phyloP scores from a whole-genome alignment of 64 coral and sea anemone species.

The Acropora yongei region DNA sequence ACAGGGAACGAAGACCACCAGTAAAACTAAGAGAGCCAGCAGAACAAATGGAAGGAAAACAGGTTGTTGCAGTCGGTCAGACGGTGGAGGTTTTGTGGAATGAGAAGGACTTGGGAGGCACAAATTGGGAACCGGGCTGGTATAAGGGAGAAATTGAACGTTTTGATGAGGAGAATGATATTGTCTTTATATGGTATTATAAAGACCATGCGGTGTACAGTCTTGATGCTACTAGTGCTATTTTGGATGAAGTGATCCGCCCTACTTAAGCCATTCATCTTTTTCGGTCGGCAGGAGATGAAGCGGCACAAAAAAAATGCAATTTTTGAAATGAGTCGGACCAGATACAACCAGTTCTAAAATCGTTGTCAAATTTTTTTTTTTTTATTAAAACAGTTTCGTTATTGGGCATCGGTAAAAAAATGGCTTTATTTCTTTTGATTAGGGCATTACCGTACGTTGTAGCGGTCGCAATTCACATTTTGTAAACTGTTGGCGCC shows the following conservation, averaged over 20 bases:
- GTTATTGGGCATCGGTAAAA: constrained; percentile 7
- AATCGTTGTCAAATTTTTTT: not conserved
- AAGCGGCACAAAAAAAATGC: constrained; percentile 2
- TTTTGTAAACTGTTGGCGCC: constrained; percentile 25
- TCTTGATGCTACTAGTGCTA: constrained; percentile 37
- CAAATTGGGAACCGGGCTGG: constrained; percentile 14
- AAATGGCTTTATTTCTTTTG: constrained; percentile 25
- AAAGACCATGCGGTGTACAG: constrained; percentile 40
- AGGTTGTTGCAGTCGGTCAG: not conserved
- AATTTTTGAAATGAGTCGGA: constrained; percentile 5
- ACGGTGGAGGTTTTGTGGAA: constrained; percentile 44
- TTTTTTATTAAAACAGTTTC: constrained; percentile 15
- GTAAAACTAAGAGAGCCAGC: constrained; percentile 14
- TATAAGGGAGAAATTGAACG: constrained; percentile 43
- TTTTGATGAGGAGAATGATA: constrained; percentile 15
- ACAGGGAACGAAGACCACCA: not conserved
- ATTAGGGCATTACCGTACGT: constrained; percentile 9
- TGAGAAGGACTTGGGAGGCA: constrained; percentile 42
- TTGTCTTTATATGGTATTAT: constrained; percentile 32
- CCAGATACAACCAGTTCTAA: not conserved
- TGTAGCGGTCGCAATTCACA: constrained; percentile 5
- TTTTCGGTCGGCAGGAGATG: constrained; percentile 4
- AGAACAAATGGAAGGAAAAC: not conserved
- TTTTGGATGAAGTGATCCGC: constrained; percentile 27
- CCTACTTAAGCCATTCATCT: constrained; percentile 17